Conservation (phyloP, 1,140 invertebrate species). For the Kradibia gibbosae region DNA sequence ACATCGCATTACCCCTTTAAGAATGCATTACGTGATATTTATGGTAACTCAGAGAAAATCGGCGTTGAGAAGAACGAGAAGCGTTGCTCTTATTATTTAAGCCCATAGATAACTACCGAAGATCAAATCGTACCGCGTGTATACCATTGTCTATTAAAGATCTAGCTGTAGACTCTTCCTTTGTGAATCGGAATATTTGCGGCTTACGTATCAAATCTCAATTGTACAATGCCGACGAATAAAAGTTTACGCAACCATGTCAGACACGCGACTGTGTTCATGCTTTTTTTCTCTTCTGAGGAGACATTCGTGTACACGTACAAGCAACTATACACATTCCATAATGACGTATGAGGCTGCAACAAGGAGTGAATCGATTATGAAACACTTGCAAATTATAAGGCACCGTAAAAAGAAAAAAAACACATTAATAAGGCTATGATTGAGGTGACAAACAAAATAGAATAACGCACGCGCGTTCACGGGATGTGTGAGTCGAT, state of each 20-base stretch:
- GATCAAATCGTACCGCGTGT: constrained; percentile 2
- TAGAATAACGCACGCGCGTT: background rate
- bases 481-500: background rate
- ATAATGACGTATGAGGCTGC: background rate
- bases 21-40: background rate
- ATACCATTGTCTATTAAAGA: background rate
- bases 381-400: background rate
- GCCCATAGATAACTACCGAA: background rate
- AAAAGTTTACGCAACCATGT: constrained; percentile 18
- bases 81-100: background rate
- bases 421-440: background rate
- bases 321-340: background rate
- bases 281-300: constrained; percentile 9
- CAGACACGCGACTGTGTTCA: background rate
- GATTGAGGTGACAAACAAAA: background rate
- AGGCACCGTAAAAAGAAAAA: constrained; percentile 3
- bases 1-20: background rate
- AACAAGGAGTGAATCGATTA: constrained; percentile 26
- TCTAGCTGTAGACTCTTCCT: background rate
- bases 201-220: constrained; percentile 9
- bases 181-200: constrained; percentile 26
- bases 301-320: background rate
- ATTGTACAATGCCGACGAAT: background rate
- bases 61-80: background rate
- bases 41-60: background rate